Evolutionary conservation across 1,140 invertebrate species (phyloP).

Genomic region (Panagrolaimus sp.): DNA sequence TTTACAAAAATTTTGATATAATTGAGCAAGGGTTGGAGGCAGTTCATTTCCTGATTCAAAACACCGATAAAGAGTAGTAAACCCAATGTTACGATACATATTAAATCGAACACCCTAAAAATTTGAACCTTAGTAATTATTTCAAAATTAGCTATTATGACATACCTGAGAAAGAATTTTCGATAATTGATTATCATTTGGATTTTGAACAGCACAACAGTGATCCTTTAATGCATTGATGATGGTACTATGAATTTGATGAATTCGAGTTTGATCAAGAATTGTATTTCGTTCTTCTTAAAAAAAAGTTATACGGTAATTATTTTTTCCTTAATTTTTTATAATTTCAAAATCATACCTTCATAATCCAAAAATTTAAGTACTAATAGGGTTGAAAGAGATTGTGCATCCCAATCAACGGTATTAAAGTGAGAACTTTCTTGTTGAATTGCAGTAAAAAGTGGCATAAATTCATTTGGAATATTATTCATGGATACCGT

Average conservation of each 20-base stretch:
- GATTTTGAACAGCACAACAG: slow-evolving; percentile 40
- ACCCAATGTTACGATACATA: not conserved
- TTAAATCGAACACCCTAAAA: not conserved
- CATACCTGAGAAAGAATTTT: slow-evolving; percentile 55
- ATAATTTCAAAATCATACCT: slow-evolving; percentile 12
- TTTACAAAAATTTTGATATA: slow-evolving; percentile 10
- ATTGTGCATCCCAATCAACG: slow-evolving; percentile 52
- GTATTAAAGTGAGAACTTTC: slow-evolving; percentile 35
- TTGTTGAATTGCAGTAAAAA: slow-evolving; percentile 42
- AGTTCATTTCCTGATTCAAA: not conserved
- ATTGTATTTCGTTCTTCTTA: slow-evolving; percentile 43
- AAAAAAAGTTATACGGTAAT: slow-evolving; percentile 15
- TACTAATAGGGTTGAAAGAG: slow-evolving; percentile 50
- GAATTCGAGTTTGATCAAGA: slow-evolving; percentile 35
- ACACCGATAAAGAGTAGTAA: not conserved
- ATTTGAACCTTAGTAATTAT: not conserved
- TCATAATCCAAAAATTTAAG: slow-evolving; percentile 45
- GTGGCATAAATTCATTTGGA: slow-evolving; percentile 38
- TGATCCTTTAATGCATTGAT: slow-evolving; percentile 59
- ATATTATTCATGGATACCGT: slow-evolving; percentile 29
- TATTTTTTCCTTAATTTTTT: slow-evolving; percentile 13
- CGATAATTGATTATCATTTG: slow-evolving; percentile 46
- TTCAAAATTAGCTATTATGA: slow-evolving; percentile 6
- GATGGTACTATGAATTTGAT: slow-evolving; percentile 53
- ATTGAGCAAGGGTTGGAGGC: not conserved